phyloP scores from a whole-genome alignment of 1,140 invertebrate genomes.

The Hyposmocoma kahamanoa region DNA sequence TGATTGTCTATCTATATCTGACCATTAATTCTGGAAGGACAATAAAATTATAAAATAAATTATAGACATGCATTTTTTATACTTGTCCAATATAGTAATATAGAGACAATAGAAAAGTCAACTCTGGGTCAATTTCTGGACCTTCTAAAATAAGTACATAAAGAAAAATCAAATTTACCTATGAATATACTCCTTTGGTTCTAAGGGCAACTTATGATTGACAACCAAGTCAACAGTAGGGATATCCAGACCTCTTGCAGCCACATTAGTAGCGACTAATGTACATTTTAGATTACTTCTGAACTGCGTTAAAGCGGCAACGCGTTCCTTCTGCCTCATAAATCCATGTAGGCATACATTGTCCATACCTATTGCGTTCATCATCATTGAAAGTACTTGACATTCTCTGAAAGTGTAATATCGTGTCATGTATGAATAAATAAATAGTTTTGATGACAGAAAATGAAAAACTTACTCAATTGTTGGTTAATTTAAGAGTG shows the following conservation, averaged over 20 bases:
- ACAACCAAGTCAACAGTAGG: constrained; percentile 93
- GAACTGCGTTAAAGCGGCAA: constrained; percentile 87
- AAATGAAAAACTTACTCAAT: too few species aligned
- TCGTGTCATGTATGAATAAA: too few species aligned
- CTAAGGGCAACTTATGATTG: constrained; percentile 93
- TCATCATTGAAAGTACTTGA: constrained; percentile 88
- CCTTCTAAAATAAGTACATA: too few species aligned
- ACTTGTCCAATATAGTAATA: too few species aligned
- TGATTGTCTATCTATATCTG: too few species aligned
- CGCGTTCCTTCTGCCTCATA: constrained; percentile 87
- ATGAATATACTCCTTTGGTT: constrained; percentile 96
- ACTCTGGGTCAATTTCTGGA: too few species aligned
- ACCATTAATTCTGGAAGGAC: too few species aligned
- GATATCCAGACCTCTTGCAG: constrained; percentile 93
- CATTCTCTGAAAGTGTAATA: constrained; percentile 78
- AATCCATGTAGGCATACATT: constrained; percentile 92
- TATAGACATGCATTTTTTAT: too few species aligned
- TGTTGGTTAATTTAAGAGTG: too few species aligned
- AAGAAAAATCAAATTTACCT: constrained; percentile 37
- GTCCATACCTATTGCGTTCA: constrained; percentile 89
- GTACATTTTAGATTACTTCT: constrained; percentile 90
- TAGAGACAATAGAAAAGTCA: too few species aligned
- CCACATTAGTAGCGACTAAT: constrained; percentile 97
- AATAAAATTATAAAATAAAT: too few species aligned
- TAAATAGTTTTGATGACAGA: too few species aligned